phyloP scores from a whole-genome alignment of 2,113 vertebrate species.

The Vombatus ursinus region DNA sequence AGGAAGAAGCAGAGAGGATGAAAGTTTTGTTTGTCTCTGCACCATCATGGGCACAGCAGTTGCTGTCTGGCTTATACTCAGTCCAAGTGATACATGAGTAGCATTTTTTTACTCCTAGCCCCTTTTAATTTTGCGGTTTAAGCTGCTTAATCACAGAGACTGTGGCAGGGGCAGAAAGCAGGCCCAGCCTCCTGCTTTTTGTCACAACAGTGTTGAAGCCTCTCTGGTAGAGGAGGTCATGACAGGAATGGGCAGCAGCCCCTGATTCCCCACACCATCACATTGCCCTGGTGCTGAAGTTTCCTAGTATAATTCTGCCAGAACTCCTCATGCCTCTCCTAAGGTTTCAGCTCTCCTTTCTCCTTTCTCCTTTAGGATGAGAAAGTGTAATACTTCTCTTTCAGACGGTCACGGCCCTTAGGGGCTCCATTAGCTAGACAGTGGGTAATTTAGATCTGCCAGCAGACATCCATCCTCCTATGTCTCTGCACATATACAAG shows the following conservation, averaged over 20 bases:
- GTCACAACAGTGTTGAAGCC: background rate
- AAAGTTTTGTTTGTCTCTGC: background rate
- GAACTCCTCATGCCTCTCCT: background rate
- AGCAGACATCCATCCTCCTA: background rate
- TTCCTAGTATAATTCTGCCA: background rate
- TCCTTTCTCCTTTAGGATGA: background rate
- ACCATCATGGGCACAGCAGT: background rate
- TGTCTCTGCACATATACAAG: background rate
- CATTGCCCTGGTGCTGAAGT: background rate
- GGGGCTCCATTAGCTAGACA: background rate
- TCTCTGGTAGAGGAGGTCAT: background rate
- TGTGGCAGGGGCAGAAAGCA: background rate
- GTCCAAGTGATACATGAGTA: background rate
- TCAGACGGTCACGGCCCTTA: background rate
- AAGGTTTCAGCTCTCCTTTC: background rate
- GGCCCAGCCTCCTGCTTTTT: background rate
- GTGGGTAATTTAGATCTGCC: background rate
- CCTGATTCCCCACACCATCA: background rate
- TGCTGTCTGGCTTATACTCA: background rate
- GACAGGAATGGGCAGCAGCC: background rate
- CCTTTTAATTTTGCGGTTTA: background rate
- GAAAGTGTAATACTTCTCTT: background rate
- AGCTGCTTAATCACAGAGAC: background rate
- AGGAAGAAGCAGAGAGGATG: background rate
- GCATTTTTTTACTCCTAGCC: background rate